These are phyloP conservation scores for Neodiprion lecontei DNA, from an alignment of 1,140 invertebrate genomes.

Conservation along the genomic window DNA sequence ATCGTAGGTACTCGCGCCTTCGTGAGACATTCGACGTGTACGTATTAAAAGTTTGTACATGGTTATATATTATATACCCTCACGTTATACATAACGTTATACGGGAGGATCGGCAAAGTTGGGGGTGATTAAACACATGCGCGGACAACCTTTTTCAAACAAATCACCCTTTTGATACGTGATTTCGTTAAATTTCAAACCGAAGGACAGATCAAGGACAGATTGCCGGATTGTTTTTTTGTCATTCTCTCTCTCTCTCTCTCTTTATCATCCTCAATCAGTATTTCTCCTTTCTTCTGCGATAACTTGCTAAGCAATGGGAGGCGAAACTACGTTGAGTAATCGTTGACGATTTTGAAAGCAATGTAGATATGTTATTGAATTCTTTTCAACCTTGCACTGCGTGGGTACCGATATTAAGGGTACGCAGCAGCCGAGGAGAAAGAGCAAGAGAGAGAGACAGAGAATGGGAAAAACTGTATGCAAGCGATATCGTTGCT, in stretches of 20 bases:
- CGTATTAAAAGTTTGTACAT: neutral
- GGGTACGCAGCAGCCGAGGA: too few relatives aligned
- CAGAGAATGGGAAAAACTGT: neutral
- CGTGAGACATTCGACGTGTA: neutral
- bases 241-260: too few relatives aligned
- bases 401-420: neutral
- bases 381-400: neutral
- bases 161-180: neutral
- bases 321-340: too few relatives aligned
- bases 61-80: neutral
- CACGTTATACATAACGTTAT: neutral
- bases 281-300: too few relatives aligned
- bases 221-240: too few relatives aligned
- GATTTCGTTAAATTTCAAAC: neutral
- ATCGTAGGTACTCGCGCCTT: neutral
- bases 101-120: neutral
- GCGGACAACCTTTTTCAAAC: neutral
- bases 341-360: neutral
- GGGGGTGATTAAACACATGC: neutral
- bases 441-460: too few relatives aligned
- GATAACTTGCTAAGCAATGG: too few relatives aligned
- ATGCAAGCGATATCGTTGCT: slow-evolving; percentile 42
- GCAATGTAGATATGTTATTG: neutral
- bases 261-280: too few relatives aligned
- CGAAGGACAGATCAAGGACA: too few relatives aligned